Percentiles rank a stretch among this genome's conserved stretches.
Conservation (phyloP, 2,888 invertebrate species). For the Nysson spinosus region DNA sequence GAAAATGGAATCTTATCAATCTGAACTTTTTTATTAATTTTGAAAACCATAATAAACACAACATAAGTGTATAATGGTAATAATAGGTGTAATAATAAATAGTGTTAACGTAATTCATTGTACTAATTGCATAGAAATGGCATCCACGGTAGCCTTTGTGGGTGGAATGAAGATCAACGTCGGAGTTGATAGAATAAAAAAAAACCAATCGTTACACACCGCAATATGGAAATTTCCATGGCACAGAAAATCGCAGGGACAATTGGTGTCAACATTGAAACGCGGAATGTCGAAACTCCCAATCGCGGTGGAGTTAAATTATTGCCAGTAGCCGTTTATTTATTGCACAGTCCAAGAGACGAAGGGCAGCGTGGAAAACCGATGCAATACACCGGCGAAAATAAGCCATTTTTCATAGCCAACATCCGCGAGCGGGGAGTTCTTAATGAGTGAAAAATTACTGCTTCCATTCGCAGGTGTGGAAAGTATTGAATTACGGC, state of each 20-base stretch:
- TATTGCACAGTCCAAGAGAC: constrained; percentile 58
- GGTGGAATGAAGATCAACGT: no score
- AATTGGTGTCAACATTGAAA: constrained; percentile 46
- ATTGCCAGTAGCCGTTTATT: constrained; percentile 61
- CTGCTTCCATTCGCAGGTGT: background rate
- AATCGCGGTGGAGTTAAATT: constrained; percentile 48
- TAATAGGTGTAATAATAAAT: no score
- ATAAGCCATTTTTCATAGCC: constrained; percentile 52
- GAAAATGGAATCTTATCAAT: no score
- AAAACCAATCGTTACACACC: constrained; percentile 36
- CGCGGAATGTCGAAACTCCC: constrained; percentile 37
- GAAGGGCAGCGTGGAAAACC: constrained; percentile 53
- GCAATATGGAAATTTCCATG: constrained; percentile 26
- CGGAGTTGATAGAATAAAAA: no score
- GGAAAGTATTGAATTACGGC: constrained; percentile 1
- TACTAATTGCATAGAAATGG: no score
- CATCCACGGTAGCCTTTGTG: no score
- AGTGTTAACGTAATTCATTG: no score
- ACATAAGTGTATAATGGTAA: no score
- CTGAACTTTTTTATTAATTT: no score
- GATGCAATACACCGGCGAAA: constrained; percentile 28
- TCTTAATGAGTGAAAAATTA: constrained; percentile 54
- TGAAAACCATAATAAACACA: no score
- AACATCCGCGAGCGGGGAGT: no score
- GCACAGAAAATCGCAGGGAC: constrained; percentile 26